Conservation (phyloP, 2,797 vertebrate species). For the Kryptopterus vitreolus region DNA sequence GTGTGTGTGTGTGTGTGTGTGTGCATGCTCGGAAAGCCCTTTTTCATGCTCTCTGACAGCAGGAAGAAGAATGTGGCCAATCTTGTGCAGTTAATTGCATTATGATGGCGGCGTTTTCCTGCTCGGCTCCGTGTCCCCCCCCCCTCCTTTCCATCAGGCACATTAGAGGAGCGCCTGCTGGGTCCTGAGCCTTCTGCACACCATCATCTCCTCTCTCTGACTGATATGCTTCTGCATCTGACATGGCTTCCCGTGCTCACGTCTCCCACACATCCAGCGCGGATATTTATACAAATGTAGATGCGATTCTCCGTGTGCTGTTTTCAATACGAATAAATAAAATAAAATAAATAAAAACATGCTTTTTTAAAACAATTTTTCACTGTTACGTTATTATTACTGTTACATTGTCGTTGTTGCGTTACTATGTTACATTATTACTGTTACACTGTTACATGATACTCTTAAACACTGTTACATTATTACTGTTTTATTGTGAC, state of each 20-base stretch:
- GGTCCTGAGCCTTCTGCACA: constrained; percentile 54
- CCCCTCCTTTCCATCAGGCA: constrained; percentile 66
- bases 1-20: background rate
- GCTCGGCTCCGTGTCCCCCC: constrained; percentile 64
- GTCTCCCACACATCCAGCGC: background rate
- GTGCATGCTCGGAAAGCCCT: constrained; percentile 21
- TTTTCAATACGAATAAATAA: too few relatives aligned
- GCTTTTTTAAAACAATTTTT: too few relatives aligned
- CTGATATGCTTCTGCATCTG: constrained; percentile 59
- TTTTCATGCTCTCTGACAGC: constrained; percentile 58
- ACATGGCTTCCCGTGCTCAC: constrained; percentile 37
- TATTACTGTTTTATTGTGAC: too few relatives aligned
- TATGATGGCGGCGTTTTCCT: constrained; percentile 64
- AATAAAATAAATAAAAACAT: too few relatives aligned
- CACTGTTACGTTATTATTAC: too few relatives aligned
- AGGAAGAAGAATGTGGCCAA: constrained; percentile 65
- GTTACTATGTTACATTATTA: too few relatives aligned
- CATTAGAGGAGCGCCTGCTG: constrained; percentile 59
- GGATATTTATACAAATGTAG: background rate
- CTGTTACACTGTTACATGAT: too few relatives aligned
- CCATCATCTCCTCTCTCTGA: constrained; percentile 61
- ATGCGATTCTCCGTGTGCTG: too few relatives aligned
- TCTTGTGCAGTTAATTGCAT: constrained; percentile 65
- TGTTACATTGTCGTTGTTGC: too few relatives aligned
- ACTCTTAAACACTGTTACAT: too few relatives aligned